phyloP scores from a whole-genome alignment of 2,113 vertebrate species.

The Hippocampus comes region DNA sequence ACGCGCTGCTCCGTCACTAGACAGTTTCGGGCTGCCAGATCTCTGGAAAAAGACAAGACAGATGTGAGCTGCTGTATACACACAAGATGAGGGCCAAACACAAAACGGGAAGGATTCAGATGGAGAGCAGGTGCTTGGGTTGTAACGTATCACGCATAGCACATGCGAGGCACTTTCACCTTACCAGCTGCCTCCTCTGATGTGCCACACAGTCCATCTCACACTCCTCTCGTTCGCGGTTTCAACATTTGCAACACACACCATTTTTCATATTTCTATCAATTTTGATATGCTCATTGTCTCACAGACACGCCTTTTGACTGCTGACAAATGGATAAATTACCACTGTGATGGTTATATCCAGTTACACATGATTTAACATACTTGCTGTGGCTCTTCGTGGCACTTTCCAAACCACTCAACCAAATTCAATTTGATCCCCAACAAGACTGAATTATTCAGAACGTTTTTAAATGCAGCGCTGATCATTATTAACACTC shows the following conservation, averaged over 20 bases:
- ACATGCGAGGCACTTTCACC: conserved; percentile 31
- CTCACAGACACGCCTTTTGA: background rate
- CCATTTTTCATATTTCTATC: background rate
- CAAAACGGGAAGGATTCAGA: conserved; percentile 1
- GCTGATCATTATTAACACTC: too few relatives aligned
- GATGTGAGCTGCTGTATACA: background rate
- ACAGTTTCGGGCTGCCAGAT: conserved; percentile 95
- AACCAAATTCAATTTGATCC: background rate
- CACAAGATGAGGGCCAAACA: conserved; percentile 3
- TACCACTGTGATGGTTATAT: too few relatives aligned
- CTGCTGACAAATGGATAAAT: background rate
- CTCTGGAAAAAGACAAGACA: conserved; percentile 65
- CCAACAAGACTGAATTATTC: background rate
- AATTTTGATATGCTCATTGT: background rate
- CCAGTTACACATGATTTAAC: background rate
- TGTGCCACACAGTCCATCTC: background rate
- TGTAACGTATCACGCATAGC: conserved; percentile 8
- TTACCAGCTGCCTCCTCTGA: background rate
- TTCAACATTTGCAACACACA: too few relatives aligned
- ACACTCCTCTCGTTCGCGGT: background rate
- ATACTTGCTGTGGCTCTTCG: background rate
- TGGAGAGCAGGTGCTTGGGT: conserved; percentile 16
- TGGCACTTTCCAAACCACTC: background rate
- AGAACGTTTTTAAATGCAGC: too few relatives aligned
- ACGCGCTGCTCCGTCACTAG: conserved; percentile 83